Percentiles rank a stretch among this genome's conserved stretches.
Conservation (phyloP, 2,888 invertebrate genomes). For the Drosophila anceps region DNA sequence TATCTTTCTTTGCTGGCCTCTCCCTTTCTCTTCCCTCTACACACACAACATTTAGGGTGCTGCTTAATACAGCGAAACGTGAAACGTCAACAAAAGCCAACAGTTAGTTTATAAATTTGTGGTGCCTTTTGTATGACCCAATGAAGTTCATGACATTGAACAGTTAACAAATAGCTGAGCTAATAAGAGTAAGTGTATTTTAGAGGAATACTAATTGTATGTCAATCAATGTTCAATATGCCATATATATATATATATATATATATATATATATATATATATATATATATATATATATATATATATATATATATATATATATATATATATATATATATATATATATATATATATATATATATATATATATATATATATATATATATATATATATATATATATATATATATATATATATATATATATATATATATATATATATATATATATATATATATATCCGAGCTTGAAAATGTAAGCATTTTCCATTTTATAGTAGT, state of each 20-base stretch:
- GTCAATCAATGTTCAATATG: not conserved
- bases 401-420: too few relatives aligned
- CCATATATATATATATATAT: slow-evolving; percentile 7
- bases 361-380: too few relatives aligned
- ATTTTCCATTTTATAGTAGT: too few relatives aligned
- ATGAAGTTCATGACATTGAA: slow-evolving; percentile 77
- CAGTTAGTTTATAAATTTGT: slow-evolving; percentile 34
- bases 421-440: too few relatives aligned
- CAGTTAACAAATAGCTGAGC: slow-evolving; percentile 44
- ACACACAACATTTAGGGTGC: slow-evolving; percentile 52
- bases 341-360: too few relatives aligned
- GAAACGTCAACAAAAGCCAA: slow-evolving; percentile 56
- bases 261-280: too few relatives aligned
- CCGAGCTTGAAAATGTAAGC: too few relatives aligned
- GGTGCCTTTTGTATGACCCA: slow-evolving; percentile 75
- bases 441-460: too few relatives aligned
- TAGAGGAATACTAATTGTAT: not conserved
- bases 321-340: too few relatives aligned
- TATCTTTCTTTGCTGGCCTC: slow-evolving; percentile 2
- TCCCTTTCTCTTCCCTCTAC: slow-evolving; percentile 24
- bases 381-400: too few relatives aligned
- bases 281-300: too few relatives aligned
- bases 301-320: too few relatives aligned
- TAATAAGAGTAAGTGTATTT: slow-evolving; percentile 25
- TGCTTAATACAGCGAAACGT: slow-evolving; percentile 43